Evolutionary conservation across 2,113 vertebrate species (phyloP), one percentile per base, ranked within the genome.

Genomic region (Puffinus mauretanicus): DNA sequence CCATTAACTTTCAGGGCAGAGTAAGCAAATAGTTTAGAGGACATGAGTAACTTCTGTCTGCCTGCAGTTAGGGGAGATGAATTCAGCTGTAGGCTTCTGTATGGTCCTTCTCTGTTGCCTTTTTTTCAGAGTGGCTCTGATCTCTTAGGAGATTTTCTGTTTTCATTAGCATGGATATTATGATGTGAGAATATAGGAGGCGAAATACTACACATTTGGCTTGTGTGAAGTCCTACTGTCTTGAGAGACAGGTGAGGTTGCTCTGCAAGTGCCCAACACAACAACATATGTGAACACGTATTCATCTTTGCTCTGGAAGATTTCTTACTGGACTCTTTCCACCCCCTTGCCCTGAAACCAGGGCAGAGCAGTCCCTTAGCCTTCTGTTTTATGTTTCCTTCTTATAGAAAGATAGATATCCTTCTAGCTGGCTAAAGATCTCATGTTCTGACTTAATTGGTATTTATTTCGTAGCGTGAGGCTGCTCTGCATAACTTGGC

Each of bases 281-380:
- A 13, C 32, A 82, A 44, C 13, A 4, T 26, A 52, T 7, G 21
- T 27, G 16, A 76, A 16, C 1, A 3, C 0, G 0, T 29, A 16
- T 19, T 82, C 25, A 18, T 79, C 40, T 69, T 86, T 77, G 3
- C 16, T 83, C 26, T 73, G 62, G 36, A 76, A 47, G 34, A 26
- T 70, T 73, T 83, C 4, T 77, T 58, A 72, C 16, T 25, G 6
- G 8, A 24, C 18, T 72, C 11, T 61, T 84, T 87, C 19, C 8
- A 54, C 7, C 1, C 7, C 5, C 3, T 55, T 84, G 20, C 21
- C 27, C 25, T 84, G 69, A 65, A 57, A 72, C 18, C 0, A 0
- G 4, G 11, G 24, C 40, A 89, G 44, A 70, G 22, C 7, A 34
- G 3, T 52, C 34, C 10, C 42, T 73, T n/a, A 64, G 40, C 29